Percentiles rank a stretch among this genome's conserved stretches.
These are phyloP conservation scores for Porites divaricata DNA, from an alignment of 92 coral and sea anemone species.

Conservation along the genomic window DNA sequence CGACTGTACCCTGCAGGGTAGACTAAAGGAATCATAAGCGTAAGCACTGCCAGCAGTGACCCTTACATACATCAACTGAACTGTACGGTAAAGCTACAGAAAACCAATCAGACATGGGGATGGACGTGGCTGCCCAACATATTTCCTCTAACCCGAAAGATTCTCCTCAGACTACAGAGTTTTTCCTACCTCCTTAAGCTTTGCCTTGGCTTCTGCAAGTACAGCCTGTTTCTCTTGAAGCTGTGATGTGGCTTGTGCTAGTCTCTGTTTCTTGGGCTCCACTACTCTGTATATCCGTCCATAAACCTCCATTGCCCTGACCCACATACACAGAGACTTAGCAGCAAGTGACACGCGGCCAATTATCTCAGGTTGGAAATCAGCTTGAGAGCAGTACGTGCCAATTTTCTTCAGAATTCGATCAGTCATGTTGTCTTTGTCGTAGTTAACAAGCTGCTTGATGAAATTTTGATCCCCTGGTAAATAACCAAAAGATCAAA, in stretches of 20 bases:
- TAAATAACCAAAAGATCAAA: background rate
- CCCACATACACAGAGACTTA: conserved; percentile 99
- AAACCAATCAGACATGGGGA: too few species aligned
- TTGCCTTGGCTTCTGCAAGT: conserved; percentile 98
- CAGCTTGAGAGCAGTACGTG: conserved; percentile 94
- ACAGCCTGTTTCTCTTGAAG: conserved; percentile 95
- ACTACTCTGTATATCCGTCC: conserved; percentile 97
- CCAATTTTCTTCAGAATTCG: conserved; percentile 96
- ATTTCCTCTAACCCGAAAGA: too few species aligned
- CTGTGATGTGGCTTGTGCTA: conserved; percentile 93
- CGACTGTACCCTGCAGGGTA: too few species aligned
- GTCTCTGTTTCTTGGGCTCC: conserved; percentile 97
- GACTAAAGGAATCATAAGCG: too few species aligned
- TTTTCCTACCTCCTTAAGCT: conserved; percentile 89
- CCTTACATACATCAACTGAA: too few species aligned
- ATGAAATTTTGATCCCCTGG: conserved; percentile 97
- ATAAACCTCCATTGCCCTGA: conserved; percentile 98
- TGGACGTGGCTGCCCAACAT: too few species aligned
- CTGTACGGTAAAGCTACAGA: too few species aligned
- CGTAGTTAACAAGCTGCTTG: conserved; percentile 97
- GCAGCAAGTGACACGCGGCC: conserved; percentile 99
- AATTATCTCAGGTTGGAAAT: conserved; percentile 98
- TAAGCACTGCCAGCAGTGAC: too few species aligned
- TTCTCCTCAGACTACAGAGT: background rate
- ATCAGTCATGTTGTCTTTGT: conserved; percentile 99